Percentiles rank a stretch among this genome's conserved stretches.
phyloP scores from a whole-genome alignment of 2,113 vertebrate genomes.

The Rhinopomastus cyanomelas region DNA sequence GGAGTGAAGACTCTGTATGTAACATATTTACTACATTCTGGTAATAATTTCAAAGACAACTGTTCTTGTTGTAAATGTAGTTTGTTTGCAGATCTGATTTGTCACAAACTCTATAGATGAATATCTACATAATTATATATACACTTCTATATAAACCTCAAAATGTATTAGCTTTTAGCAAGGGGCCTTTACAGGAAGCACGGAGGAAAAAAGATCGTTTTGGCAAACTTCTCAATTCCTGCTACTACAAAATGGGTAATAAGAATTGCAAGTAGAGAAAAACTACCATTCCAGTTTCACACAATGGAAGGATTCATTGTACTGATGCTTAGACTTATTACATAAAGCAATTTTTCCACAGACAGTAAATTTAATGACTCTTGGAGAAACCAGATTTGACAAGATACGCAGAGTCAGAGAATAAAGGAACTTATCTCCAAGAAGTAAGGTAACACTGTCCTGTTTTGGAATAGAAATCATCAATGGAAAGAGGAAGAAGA shows the following conservation, averaged over 20 bases:
- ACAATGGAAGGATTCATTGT: not conserved
- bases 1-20: not conserved
- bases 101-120: not conserved
- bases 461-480: not conserved
- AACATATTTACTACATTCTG: not conserved
- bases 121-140: not conserved
- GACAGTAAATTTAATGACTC: not conserved
- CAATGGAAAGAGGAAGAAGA: not conserved
- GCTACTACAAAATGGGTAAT: not conserved
- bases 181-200: not conserved
- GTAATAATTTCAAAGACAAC: not conserved
- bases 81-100: not conserved
- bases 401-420: not conserved
- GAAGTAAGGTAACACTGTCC: not conserved
- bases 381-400: not conserved
- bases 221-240: not conserved
- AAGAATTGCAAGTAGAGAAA: not conserved
- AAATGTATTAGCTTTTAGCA: not conserved
- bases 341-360: not conserved
- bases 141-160: not conserved
- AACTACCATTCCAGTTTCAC: not conserved
- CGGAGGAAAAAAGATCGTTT: not conserved
- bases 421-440: not conserved
- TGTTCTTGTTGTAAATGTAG: not conserved
- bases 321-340: not conserved